Evolutionary conservation across 2,113 vertebrate genomes (phyloP).

Genomic region (Gobiocypris rarus): DNA sequence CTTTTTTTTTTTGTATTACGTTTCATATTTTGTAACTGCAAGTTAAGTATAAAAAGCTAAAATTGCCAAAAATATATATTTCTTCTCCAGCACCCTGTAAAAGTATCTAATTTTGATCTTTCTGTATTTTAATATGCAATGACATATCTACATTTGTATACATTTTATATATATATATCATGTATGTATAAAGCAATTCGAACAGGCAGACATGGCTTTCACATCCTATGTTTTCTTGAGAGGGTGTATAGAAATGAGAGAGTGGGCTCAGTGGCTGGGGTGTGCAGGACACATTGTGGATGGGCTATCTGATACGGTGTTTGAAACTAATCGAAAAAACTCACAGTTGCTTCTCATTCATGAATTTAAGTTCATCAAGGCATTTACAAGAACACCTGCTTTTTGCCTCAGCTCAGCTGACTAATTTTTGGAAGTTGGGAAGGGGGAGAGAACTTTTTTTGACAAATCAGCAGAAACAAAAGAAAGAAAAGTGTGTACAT

Average conservation of each 20-base stretch:
- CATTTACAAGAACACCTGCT: background rate
- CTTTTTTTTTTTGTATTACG: conserved; percentile 55
- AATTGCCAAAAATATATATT: conserved; percentile 86
- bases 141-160: conserved; percentile 81
- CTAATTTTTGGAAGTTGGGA: background rate
- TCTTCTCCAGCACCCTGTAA: conserved; percentile 87
- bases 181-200: conserved; percentile 86
- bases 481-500: conserved; percentile 55
- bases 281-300: conserved; percentile 79
- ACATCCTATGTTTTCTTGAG: conserved; percentile 79
- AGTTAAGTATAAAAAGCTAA: conserved; percentile 87
- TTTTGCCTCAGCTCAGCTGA: background rate
- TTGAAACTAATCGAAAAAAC: background rate
- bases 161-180: conserved; percentile 71
- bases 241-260: conserved; percentile 68
- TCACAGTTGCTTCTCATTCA: background rate
- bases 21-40: conserved; percentile 78
- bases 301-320: conserved; percentile 59
- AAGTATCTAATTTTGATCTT: conserved; percentile 82
- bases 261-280: conserved; percentile 61
- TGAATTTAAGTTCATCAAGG: background rate
- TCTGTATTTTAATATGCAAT: conserved; percentile 78
- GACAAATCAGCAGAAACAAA: conserved; percentile 40
- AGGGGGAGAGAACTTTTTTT: background rate
- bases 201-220: conserved; percentile 88